Conservation (phyloP, 2,797 vertebrate genomes). For the Bradypus variegatus region DNA sequence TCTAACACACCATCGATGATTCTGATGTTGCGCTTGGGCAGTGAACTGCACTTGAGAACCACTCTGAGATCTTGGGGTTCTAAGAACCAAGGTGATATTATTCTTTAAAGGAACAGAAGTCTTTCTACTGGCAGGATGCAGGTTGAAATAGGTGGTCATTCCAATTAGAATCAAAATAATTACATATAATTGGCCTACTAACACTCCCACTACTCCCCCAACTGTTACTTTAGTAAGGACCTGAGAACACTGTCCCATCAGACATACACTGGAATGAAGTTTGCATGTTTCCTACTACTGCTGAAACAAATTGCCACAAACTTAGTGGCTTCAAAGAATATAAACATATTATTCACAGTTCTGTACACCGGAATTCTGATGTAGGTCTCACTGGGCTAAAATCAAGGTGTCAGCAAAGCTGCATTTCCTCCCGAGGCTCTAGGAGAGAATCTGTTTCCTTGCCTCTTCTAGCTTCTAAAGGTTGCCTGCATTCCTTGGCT, state of each 20-base stretch:
- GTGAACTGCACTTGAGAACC: background rate
- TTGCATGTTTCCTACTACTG: background rate
- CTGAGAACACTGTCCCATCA: background rate
- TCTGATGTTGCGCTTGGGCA: background rate
- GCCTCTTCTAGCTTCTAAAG: background rate
- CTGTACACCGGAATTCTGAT: background rate
- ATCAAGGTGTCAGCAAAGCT: background rate
- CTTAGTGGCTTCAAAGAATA: background rate
- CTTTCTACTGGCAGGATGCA: background rate
- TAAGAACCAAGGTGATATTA: background rate
- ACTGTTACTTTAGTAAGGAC: background rate
- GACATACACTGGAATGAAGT: background rate
- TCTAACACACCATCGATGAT: background rate
- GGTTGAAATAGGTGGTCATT: background rate
- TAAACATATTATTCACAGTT: background rate
- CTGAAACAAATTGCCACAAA: background rate
- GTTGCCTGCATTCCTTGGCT: background rate
- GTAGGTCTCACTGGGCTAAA: background rate
- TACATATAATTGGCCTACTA: background rate
- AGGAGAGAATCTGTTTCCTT: background rate
- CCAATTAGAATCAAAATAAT: background rate
- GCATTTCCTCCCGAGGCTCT: background rate
- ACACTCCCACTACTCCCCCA: background rate
- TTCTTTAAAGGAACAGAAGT: background rate
- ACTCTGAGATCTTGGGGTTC: background rate